A percentile compares a stretch with the other conserved stretches of the same genome.
Evolutionary conservation across 2,888 invertebrate species (phyloP).

Genomic region (Iselma pallidipennis): DNA sequence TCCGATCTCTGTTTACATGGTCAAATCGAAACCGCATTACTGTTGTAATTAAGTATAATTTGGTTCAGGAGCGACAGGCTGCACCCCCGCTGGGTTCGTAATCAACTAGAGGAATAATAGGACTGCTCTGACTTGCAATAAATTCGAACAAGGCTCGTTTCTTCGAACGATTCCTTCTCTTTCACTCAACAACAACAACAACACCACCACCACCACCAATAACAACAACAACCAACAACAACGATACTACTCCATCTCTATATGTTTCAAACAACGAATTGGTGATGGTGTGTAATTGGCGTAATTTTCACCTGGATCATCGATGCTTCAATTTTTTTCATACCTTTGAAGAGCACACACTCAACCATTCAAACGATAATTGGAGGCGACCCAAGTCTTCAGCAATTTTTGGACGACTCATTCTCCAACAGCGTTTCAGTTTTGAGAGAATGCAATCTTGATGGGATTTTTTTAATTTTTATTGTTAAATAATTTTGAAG

Average conservation of each 20-base stretch:
- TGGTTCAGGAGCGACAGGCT: slow-evolving; percentile 52
- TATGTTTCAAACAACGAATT: slow-evolving; percentile 11
- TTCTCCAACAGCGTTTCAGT: background rate
- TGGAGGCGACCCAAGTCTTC: too few species aligned
- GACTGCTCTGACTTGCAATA: slow-evolving; percentile 56
- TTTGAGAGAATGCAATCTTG: too few species aligned
- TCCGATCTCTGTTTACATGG: slow-evolving; percentile 48
- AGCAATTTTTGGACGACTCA: background rate
- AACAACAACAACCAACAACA: slow-evolving; percentile 1
- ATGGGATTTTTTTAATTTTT: too few species aligned
- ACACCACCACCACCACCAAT: background rate
- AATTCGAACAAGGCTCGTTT: slow-evolving; percentile 47
- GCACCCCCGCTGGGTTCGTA: slow-evolving; percentile 54
- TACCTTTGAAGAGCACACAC: too few species aligned
- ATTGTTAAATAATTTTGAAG: too few species aligned
- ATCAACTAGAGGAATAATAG: slow-evolving; percentile 56
- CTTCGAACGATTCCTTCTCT: slow-evolving; percentile 28
- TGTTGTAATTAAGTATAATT: slow-evolving; percentile 54
- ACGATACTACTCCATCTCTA: slow-evolving; percentile 22
- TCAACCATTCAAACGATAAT: too few species aligned
- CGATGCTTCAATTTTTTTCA: too few species aligned
- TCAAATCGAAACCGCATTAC: slow-evolving; percentile 52
- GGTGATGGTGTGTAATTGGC: slow-evolving; percentile 28
- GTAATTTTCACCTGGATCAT: slow-evolving; percentile 30
- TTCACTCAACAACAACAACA: slow-evolving; percentile 12